phyloP scores from a whole-genome alignment of 2,888 invertebrate species.

The Chrysotoxum bicinctum region DNA sequence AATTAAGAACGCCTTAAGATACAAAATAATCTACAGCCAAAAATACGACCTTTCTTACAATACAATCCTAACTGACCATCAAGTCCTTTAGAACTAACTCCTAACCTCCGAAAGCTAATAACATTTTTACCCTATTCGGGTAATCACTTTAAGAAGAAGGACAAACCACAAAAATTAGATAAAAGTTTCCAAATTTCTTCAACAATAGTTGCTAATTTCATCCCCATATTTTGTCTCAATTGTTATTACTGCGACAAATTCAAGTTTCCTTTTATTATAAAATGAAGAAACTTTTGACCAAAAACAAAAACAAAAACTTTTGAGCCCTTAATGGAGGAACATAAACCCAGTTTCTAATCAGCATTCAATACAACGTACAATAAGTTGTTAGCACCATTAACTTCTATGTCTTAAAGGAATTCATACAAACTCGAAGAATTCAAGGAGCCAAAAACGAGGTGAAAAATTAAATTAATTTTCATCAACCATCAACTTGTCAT shows the following conservation, averaged over 20 bases:
- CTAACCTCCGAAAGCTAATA: background rate
- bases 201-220: constrained; percentile 37
- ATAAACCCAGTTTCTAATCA: background rate
- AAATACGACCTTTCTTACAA: background rate
- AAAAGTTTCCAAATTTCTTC: constrained; percentile 18
- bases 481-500: constrained; percentile 43
- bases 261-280: background rate
- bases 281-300: constrained; percentile 1
- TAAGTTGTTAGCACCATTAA: constrained; percentile 26
- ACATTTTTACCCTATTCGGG: background rate
- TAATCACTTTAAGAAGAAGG: constrained; percentile 24
- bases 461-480: constrained; percentile 50
- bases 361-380: constrained; percentile 20
- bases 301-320: background rate
- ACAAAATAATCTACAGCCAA: background rate
- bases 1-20: background rate
- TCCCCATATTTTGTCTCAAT: constrained; percentile 3
- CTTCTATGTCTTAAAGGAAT: background rate
- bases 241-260: background rate
- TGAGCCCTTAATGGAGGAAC: background rate
- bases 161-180: constrained; percentile 11
- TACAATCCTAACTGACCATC: background rate
- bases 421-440: background rate
- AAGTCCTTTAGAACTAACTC: background rate
- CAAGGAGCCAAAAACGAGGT: constrained; percentile 25